Evolutionary conservation across 2,113 vertebrate species (phyloP).

Genomic region (Scophthalmus maximus): DNA sequence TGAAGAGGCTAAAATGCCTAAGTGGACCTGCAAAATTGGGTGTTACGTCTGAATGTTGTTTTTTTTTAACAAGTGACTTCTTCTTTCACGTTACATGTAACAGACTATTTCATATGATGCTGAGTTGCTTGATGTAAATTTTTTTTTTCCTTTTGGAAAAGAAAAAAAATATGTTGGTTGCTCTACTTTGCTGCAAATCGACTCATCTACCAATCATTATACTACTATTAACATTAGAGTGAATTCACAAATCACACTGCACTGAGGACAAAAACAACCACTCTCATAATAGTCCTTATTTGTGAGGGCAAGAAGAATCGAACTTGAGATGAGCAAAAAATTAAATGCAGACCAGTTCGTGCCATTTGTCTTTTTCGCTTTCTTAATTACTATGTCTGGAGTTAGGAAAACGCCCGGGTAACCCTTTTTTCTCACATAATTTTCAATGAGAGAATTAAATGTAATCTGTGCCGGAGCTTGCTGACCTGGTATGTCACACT

Average conservation of each 20-base stretch:
- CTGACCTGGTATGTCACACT: conserved; percentile 31
- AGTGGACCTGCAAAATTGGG: too few species aligned
- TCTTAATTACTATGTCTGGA: conserved; percentile 18
- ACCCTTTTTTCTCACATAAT: conserved; percentile 35
- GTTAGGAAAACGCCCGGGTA: conserved; percentile 22
- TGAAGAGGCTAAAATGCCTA: too few species aligned
- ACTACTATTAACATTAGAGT: too few species aligned
- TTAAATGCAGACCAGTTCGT: conserved; percentile 29
- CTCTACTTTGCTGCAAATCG: too few species aligned
- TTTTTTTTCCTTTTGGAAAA: too few species aligned
- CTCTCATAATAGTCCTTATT: conserved; percentile 31
- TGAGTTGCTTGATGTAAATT: too few species aligned
- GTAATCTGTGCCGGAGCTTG: conserved; percentile 10
- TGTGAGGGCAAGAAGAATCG: conserved; percentile 19
- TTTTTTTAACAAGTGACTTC: too few species aligned
- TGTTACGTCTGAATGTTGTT: too few species aligned
- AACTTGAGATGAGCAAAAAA: conserved; percentile 9
- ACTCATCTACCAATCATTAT: too few species aligned
- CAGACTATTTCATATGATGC: too few species aligned
- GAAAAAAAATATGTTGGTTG: too few species aligned
- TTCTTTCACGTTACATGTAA: too few species aligned
- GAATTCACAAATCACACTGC: conserved; percentile 3
- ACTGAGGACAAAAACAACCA: conserved; percentile 38
- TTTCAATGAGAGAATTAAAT: conserved; percentile 8
- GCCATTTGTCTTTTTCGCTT: conserved; percentile 29